Evolutionary conservation across 2,888 invertebrate genomes (phyloP).

Genomic region (Troides oblongomaculatus): DNA sequence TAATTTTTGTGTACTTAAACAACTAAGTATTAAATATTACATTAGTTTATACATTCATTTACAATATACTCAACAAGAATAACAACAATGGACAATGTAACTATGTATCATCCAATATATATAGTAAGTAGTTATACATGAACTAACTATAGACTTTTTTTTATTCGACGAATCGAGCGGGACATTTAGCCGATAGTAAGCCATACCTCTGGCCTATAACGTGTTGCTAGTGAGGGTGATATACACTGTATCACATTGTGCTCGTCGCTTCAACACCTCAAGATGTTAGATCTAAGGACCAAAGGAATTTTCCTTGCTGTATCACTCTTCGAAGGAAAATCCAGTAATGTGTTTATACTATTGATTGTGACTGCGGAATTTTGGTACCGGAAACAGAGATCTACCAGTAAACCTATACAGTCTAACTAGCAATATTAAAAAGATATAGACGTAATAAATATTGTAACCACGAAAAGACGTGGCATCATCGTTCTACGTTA

Average conservation of each 20-base stretch:
- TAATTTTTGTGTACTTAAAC: conserved; percentile 25
- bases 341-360: no score
- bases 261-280: no score
- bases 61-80: conserved; percentile 78
- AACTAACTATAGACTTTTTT: conserved; percentile 1
- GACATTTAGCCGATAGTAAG: no score
- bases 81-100: conserved; percentile 77
- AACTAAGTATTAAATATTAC: conserved; percentile 28
- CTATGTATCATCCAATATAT: conserved; percentile 68
- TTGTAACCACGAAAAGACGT: not conserved
- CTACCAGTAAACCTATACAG: not conserved
- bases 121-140: conserved; percentile 37
- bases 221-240: no score
- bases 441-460: not conserved
- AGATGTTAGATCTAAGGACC: no score
- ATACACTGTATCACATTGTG: no score
- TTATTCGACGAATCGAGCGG: conserved; percentile 3
- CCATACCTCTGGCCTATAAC: no score
- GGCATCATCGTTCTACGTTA: not conserved
- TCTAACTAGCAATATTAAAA: not conserved
- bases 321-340: no score
- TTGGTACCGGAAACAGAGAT: conserved; percentile 5
- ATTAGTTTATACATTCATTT: conserved; percentile 36
- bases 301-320: no score
- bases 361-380: no score